These are phyloP conservation scores for Brachypalpus laphriformis DNA, from an alignment of 2,888 invertebrate genomes.

Conservation along the genomic window DNA sequence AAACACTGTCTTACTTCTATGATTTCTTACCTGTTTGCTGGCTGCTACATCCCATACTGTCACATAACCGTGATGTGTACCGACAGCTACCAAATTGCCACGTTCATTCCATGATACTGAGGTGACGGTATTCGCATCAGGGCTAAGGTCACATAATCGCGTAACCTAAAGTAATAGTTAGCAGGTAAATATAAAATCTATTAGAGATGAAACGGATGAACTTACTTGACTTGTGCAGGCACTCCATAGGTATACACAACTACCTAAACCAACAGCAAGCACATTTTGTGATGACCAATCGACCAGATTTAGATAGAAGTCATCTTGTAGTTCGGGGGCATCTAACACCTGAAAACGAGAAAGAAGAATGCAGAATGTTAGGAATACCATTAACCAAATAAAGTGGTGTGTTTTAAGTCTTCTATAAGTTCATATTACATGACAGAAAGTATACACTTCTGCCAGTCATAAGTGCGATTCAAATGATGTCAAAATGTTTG, in stretches of 20 bases:
- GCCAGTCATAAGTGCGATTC: too few species aligned
- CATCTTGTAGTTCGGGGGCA: slow-evolving; percentile 88
- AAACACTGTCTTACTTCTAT: slow-evolving; percentile 34
- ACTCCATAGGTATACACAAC: slow-evolving; percentile 99
- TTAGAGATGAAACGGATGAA: slow-evolving; percentile 15
- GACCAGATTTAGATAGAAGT: slow-evolving; percentile 99
- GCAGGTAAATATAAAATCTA: slow-evolving; percentile 5
- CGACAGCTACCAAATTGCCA: slow-evolving; percentile 98
- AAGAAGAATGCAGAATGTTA: too few species aligned
- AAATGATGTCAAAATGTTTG: too few species aligned
- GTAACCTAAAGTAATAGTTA: slow-evolving; percentile 86
- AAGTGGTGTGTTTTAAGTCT: too few species aligned
- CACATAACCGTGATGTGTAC: slow-evolving; percentile 97
- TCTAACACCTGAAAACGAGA: slow-evolving; percentile 78
- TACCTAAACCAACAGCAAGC: slow-evolving; percentile 97
- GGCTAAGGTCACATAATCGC: slow-evolving; percentile 95
- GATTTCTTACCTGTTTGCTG: slow-evolving; percentile 88
- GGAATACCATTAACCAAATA: too few species aligned
- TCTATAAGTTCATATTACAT: too few species aligned
- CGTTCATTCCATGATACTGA: slow-evolving; percentile 99
- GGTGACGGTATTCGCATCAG: slow-evolving; percentile 97
- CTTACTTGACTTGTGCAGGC: slow-evolving; percentile 97
- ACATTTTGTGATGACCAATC: slow-evolving; percentile 99
- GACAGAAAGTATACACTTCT: too few species aligned
- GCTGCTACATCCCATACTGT: slow-evolving; percentile 99